Evolutionary conservation across 2,888 invertebrate genomes (phyloP), one percentile per base, ranked within the genome.

Genomic region (Thera britannica): DNA sequence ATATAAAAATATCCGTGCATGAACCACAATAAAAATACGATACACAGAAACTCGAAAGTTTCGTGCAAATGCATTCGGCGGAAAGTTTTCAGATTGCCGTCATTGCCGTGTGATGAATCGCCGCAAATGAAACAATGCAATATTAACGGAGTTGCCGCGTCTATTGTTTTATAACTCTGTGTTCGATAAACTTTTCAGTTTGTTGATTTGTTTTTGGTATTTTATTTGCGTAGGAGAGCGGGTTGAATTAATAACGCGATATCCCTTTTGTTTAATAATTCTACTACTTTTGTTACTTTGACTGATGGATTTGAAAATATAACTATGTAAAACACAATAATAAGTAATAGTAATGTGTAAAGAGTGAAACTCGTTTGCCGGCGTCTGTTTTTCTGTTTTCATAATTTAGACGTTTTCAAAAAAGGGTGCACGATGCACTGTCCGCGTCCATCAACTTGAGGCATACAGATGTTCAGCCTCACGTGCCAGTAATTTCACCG

Each of bases 61-160:
- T 79, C 79, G 85, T 76, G 85, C 77, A 89, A 90, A 90, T 90
- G 90, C 90, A 91, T 89, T 90, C 85, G 58, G 62, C 56, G 78
- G 76, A 83, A 90, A 90, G 84, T 90, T 90, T 84, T 79, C 80
- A 83, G 83, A 86, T 84, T 83, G 86, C 83, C 81, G 83, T 84
- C 83, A 84, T 80, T 78, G 79, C 75, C 67, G 73, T 67, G 77
- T 86, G 87, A 89, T 86, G 85, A 83, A 87, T 88, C 79, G 81
- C 77, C 74, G 77, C 72, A 76, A 81, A 82, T 77, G 77, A 75
- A 76, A 77, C 81, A 79, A 81, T 77, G 77, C 77, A 75, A 76
- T 79, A 81, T 80, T 78, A 81, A 75, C 77, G 73, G 75, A 72
- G 78, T 75, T 75, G 73, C 75, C 75, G 69, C 74, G 72, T 80